Evolutionary conservation across 37 sponge, comb jelly and placozoan genomes (phyloP).

Genomic region (Theonella swinhoei): DNA sequence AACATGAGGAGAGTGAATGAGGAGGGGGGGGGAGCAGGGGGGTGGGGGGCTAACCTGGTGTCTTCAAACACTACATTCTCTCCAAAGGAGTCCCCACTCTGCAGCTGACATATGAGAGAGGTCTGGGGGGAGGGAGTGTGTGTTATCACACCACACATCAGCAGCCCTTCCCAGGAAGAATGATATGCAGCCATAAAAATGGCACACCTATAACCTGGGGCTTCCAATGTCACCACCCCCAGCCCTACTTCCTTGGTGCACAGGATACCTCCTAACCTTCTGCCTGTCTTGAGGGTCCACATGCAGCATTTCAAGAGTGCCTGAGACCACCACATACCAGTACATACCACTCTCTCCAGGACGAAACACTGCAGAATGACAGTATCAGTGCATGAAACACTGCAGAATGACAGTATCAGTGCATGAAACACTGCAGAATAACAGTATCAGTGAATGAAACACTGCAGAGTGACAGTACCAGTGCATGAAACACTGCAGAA

Average conservation of each 20-base stretch:
- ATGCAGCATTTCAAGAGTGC: slow-evolving; percentile 64
- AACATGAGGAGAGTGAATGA: background rate
- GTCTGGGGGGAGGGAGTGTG: slow-evolving; percentile 8
- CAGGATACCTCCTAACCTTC: background rate
- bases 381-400: background rate
- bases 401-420: background rate
- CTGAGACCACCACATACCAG: slow-evolving; percentile 76
- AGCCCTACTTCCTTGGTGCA: too few relatives aligned
- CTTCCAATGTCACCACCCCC: too few relatives aligned
- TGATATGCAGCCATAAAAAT: too few relatives aligned
- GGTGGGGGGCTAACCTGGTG: slow-evolving; percentile 13
- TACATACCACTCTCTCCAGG: slow-evolving; percentile 63
- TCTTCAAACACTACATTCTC: slow-evolving; percentile 69
- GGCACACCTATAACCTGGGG: too few relatives aligned
- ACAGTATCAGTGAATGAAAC: background rate
- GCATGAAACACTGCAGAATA: slow-evolving; percentile 51
- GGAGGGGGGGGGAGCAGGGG: background rate
- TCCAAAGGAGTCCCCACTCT: slow-evolving; percentile 66
- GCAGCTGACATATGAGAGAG: slow-evolving; percentile 50
- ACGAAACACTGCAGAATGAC: slow-evolving; percentile 54
- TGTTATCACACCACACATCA: background rate
- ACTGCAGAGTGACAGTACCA: background rate
- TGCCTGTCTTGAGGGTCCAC: slow-evolving; percentile 8
- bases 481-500: slow-evolving; percentile 50
- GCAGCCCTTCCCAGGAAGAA: background rate